Conservation (phyloP, 2,888 invertebrate species). For the Drosophila mimetica region DNA sequence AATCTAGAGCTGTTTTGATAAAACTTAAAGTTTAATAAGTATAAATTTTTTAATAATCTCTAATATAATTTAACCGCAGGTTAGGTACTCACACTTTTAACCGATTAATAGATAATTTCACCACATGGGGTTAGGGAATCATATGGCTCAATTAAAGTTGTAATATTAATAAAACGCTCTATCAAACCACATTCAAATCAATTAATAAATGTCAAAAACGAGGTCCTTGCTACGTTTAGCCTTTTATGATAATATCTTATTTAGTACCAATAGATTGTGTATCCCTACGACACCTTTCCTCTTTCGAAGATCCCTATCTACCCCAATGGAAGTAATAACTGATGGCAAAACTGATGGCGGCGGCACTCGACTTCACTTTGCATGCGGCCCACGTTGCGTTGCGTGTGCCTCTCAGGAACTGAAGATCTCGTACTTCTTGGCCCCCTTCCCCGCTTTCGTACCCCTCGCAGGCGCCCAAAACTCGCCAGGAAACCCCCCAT, state of each 20-base stretch:
- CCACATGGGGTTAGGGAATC: too few relatives aligned
- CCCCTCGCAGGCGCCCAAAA: not conserved
- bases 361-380: conserved; percentile 48
- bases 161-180: not conserved
- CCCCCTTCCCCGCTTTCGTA: not conserved
- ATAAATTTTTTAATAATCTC: too few relatives aligned
- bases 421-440: not conserved
- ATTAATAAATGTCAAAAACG: not conserved
- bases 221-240: not conserved
- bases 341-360: conserved; percentile 9
- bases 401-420: conserved; percentile 37
- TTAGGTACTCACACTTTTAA: too few relatives aligned
- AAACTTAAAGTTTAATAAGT: too few relatives aligned
- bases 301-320: not conserved
- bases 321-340: conserved; percentile 13
- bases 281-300: not conserved
- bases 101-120: too few relatives aligned
- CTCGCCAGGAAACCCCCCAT: conserved; percentile 49
- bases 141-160: too few relatives aligned
- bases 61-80: too few relatives aligned
- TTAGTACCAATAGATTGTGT: not conserved
- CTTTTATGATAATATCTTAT: not conserved
- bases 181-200: not conserved
- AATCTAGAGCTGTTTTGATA: too few relatives aligned
- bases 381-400: conserved; percentile 66